These are phyloP conservation scores for Helogale parvula DNA, from an alignment of 2,113 vertebrate species.

Conservation along the genomic window DNA sequence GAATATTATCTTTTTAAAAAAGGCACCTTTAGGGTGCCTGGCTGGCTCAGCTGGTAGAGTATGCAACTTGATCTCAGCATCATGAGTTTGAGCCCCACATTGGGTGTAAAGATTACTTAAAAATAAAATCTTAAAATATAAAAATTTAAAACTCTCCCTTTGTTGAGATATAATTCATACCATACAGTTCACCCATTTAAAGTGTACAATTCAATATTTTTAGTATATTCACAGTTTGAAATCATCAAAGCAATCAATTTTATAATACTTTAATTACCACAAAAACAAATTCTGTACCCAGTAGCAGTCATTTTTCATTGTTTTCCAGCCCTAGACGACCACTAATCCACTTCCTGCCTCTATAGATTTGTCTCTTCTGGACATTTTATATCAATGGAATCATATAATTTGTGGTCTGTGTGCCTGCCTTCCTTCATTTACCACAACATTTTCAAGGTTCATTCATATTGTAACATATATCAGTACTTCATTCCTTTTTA, in stretches of 20 bases:
- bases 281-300: background rate
- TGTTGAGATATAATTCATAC: background rate
- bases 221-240: background rate
- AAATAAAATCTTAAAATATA: background rate
- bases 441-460: background rate
- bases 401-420: background rate
- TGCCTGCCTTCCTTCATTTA: background rate
- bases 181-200: background rate
- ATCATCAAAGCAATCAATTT: background rate
- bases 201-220: background rate
- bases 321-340: background rate
- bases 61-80: background rate
- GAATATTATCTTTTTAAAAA: background rate
- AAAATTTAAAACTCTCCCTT: background rate
- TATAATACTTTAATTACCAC: slow-evolving; percentile 25
- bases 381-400: background rate
- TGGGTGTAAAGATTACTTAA: background rate
- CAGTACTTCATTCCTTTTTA: background rate
- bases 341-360: background rate
- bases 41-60: background rate
- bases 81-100: background rate
- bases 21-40: background rate
- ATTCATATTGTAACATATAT: background rate
- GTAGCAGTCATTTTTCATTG: background rate
- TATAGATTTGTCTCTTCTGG: background rate